Base-by-base conservation (phyloP, 2,797 vertebrate genomes). In the Cheirogaleus major region DNA sequence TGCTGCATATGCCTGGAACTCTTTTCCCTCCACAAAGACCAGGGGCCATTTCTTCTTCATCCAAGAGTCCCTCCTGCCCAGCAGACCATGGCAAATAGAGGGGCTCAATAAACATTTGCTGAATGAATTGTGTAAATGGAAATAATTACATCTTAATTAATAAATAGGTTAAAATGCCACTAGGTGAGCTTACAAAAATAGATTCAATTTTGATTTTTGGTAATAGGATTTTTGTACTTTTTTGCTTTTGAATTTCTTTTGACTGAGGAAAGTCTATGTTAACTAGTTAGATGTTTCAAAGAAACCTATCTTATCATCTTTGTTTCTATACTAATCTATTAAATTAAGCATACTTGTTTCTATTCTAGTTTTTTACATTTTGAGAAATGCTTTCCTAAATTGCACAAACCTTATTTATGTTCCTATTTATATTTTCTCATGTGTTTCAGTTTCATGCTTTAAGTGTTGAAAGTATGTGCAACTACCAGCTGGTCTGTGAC, bases 361-460 rank as follows among this genome's bases (percentile, higher is more conserved):
- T 50, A 32, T 70, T 92, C 96, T 86, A 88, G 48, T n/a, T 93
- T 89, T 61, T 55, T 72, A 35, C 25, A n/a, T 91, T 75, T 85
- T 94, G 72, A 95, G 81, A 89, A 80, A 59, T 91, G 32, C 30
- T 86, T 80, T 95, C 22, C 57, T 94, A 80, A 83, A 35, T 90
- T 63, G 32, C n/a, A 32, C 85, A 55, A 55, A 35, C 7, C 35
- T 93, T 78, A 45, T 1, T 78, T 82, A 79, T 76, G 38, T 78
- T 70, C 63, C 93, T 92, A 65, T 85, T 97, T 95, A 1, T 95
- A 5, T 96, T 94, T 98, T 95, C 91, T 90, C 45, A 0, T 97
- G 78, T 94, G 45, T 98, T 98, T 98, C 93, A 99, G 99, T 97
- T 99, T 41, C 99, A 96, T 86, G 99, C 99, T 95, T 98, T 99